Base-by-base conservation (phyloP, 2,888 invertebrate genomes). In the Ferdinandea cuprea region DNA sequence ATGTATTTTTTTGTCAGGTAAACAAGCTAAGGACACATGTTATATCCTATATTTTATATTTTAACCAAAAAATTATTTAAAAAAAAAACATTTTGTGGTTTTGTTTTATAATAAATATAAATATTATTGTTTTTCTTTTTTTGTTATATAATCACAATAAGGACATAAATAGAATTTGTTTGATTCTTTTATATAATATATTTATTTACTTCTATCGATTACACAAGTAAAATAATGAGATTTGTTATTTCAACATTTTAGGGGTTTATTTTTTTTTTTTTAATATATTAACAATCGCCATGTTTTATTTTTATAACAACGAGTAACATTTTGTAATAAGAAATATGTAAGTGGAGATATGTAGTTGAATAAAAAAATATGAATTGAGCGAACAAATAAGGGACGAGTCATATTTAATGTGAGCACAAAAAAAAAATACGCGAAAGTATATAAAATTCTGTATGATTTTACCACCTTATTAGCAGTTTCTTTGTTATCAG, bases 1-100 rank as follows among this genome's bases (percentile, higher is more conserved):
- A n/a, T 48, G 58, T 59, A 56, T 28, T 15, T 50, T 74, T 40
- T 78, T 48, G 52, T 85, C 85, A 85, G 85, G 85, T 85, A 85
- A 78, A 81, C 71, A 76, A 73, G 73, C 73, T 77, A 78, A 85
- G 85, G 81, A 85, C 81, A 85, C 85, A 65, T 78, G 59, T 81
- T 76, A 79, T 61, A 66, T 79, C 72, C 65, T 65, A 59, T 42
- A 30, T 59, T 76, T 71, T 35, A 81, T 50, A 61, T 61, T 76
- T 56, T 40, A 77, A 66, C 15, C 32, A 81, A 76, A 48, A 17
- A 44, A 7, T 44, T 40, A 40, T 35, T 25, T 44, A 42, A 19
- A 11, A 19, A 17, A 19, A 44, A 28, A 66, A 58, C 66, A 59
- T 28, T 35, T 50, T 61, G 32, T 54, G 8, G 28, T 30, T 35